Evolutionary conservation across 2,797 vertebrate species (phyloP).

Genomic region (Gobio occitaniae): DNA sequence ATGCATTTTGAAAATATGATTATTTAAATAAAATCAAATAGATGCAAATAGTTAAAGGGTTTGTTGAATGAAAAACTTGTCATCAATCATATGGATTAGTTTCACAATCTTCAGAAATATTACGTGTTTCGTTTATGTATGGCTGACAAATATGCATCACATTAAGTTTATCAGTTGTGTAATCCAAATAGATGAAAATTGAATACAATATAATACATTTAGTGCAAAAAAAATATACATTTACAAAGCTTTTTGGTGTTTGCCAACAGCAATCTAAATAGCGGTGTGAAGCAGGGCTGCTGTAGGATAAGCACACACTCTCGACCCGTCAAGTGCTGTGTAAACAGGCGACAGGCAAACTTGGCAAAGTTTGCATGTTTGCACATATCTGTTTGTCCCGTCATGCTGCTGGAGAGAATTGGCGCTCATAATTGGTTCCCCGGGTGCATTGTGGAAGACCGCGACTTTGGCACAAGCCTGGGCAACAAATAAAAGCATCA

Average conservation of each 20-base stretch:
- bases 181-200: background rate
- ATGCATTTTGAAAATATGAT: background rate
- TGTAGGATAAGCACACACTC: constrained; percentile 19
- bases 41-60: background rate
- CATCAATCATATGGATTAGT: no score
- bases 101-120: background rate
- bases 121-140: no score
- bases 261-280: background rate
- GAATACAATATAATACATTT: no score
- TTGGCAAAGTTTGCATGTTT: constrained; percentile 18
- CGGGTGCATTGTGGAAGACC: constrained; percentile 14
- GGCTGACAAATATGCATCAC: background rate
- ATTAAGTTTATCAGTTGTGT: background rate
- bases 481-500: constrained; percentile 42
- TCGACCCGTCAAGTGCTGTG: background rate
- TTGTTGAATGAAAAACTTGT: background rate
- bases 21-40: background rate
- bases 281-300: background rate
- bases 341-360: constrained; percentile 28
- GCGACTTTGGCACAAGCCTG: constrained; percentile 16
- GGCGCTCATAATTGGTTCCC: constrained; percentile 33
- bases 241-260: constrained; percentile 6
- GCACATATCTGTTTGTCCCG: constrained; percentile 25
- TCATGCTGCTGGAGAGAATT: constrained; percentile 12
- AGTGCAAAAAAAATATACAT: background rate